Conservation (phyloP, 2,888 invertebrate species). For the Drosophila infuscata region DNA sequence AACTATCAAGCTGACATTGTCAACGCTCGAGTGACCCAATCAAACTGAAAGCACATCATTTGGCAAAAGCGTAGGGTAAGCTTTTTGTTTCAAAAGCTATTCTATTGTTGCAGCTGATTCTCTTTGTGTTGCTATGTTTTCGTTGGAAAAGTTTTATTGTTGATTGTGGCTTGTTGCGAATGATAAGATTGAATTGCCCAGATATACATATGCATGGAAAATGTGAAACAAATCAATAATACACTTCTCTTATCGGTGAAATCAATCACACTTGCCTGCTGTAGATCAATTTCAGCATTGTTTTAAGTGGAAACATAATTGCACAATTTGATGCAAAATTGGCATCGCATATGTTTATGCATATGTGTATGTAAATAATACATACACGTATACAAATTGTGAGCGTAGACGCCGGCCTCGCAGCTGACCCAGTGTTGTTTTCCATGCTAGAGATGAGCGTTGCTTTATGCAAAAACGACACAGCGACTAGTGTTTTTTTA, state of each 20-base stretch:
- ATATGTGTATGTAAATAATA: neutral
- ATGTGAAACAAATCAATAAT: neutral
- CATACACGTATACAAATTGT: neutral
- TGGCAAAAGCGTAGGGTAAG: neutral
- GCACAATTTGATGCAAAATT: neutral
- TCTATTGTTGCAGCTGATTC: constrained; percentile 2
- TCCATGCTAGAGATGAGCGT: constrained; percentile 10
- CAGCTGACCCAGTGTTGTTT: constrained; percentile 12
- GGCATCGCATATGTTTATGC: neutral
- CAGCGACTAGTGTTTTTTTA: neutral
- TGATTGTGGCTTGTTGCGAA: neutral
- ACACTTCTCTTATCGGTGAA: neutral
- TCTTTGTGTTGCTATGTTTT: neutral
- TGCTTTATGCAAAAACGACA: neutral
- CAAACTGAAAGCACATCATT: constrained; percentile 9
- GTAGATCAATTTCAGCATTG: neutral
- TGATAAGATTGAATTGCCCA: constrained; percentile 5
- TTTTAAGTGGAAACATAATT: neutral
- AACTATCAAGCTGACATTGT: neutral
- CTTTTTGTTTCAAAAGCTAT: constrained; percentile 12
- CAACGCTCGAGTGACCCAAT: constrained; percentile 3
- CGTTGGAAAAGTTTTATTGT: neutral
- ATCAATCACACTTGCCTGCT: neutral
- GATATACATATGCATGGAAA: neutral
- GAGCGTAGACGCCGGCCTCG: neutral